Conservation (phyloP, 92 coral and sea anemone species). For the Ricordea florida region DNA sequence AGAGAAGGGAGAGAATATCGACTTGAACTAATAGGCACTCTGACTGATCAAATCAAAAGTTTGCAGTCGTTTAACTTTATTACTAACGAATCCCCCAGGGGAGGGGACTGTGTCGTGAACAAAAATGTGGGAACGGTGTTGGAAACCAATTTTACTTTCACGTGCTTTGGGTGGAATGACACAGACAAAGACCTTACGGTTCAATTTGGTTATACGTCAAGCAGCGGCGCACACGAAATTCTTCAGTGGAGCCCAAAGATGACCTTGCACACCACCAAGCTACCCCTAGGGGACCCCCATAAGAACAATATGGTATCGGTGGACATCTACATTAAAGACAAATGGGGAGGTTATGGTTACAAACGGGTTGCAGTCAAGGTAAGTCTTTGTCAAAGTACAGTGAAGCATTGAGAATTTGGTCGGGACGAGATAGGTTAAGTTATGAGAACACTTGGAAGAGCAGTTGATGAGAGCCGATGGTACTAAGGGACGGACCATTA, state of each 20-base stretch:
- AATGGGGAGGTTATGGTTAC: conserved; percentile 56
- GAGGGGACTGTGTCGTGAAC: conserved; percentile 77
- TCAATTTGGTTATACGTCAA: conserved; percentile 68
- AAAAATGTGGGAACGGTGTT: conserved; percentile 63
- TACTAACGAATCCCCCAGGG: conserved; percentile 73
- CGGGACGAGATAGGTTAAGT: no score
- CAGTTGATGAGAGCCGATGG: no score
- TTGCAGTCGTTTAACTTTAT: conserved; percentile 7
- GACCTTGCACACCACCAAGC: conserved; percentile 41
- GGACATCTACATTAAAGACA: conserved; percentile 56
- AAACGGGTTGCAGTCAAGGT: conserved; percentile 68
- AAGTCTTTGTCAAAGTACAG: background rate
- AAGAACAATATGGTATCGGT: conserved; percentile 51
- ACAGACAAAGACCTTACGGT: conserved; percentile 64
- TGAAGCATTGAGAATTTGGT: no score
- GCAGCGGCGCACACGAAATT: conserved; percentile 49
- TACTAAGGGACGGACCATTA: no score
- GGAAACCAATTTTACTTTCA: conserved; percentile 70
- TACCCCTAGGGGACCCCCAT: conserved; percentile 69
- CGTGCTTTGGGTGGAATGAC: conserved; percentile 85
- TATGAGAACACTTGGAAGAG: no score
- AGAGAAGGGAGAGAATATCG: background rate
- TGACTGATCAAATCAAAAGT: background rate
- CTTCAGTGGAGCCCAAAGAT: conserved; percentile 46
- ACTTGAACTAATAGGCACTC: background rate